Base-by-base conservation (phyloP, 2,888 invertebrate genomes). In the Meiosimyza platycephala region DNA sequence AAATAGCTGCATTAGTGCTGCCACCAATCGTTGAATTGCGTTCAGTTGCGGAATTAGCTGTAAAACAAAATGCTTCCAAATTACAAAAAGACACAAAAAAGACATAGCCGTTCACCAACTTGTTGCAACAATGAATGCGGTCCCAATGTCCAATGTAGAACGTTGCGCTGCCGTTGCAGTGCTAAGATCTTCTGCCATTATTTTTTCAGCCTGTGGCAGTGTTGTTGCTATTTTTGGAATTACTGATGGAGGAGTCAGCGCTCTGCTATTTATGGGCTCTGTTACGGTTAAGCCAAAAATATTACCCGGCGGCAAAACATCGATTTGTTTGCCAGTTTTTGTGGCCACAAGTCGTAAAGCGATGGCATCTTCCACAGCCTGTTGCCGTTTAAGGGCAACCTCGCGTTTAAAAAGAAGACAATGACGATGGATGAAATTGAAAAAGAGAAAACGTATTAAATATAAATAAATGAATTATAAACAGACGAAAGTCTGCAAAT, bases 351-450 rank as follows among this genome's bases (percentile, higher is more conserved):
- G 89, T 69, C 97, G 95, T 72, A 98, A 88, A 0, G 98, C 98
- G 78, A 98, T 97, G 71, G 97, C 97, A 85, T 98, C 98, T 89
- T 98, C 98, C 0, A 97, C 97, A 0, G 98, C 98, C 89, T 98
- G 98, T 85, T 98, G 97, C 15, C 98, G 90, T 88, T 98, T 98
- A 72, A 98, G 87, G 4, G 98, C 98, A 33, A 98, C 97, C 95
- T 96, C 52, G 51, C 2, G 54, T 51, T 40, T 18, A 33, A 72
- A 67, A n/a, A 3, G 22, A 54, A 65, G 16, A 28, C 4, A 28
- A 28, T 28, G 28, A 28, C 3, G 28, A 28, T 28, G 55, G 12
- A 68, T 12, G 40, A 40, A 54, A 15, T 13, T 16, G n/a, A 54
- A 15, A 50, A 40, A 52, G n/a, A 52, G 9, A 54, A 65, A 57